Evolutionary conservation across 1,140 invertebrate genomes (phyloP), one percentile per base, ranked within the genome.

Genomic region (Drosophila parabipectinata): DNA sequence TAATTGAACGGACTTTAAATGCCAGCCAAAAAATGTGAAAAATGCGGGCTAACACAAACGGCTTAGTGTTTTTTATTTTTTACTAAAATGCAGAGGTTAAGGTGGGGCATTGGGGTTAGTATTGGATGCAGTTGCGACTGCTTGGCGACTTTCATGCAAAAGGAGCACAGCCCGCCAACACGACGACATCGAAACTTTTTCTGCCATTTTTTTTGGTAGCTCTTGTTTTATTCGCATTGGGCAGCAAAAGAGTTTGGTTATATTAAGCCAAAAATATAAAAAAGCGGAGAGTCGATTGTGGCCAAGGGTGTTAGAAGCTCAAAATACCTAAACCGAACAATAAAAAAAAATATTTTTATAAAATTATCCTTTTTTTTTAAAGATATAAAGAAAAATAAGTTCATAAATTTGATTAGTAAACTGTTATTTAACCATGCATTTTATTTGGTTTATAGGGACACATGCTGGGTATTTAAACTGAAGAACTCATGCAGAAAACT

Each of bases 61-160:
- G 52, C 63, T 69, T 69, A 69, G 44, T 15, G 55, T 62, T 18
- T 37, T 26, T 50, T 50, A 28, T 66, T 69, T 69, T 37, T 57
- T 52, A 64, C 30, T 4, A 39, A 30, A 9, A 48, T 39, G 18
- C 62, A 48, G 51, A 57, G 66, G 51, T n/a, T 67, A 48, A 37
- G 41, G 41, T 32, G 39, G 47, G 15, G 28, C 15, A 24, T 32
- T 24, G 12, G 47, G 50, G 37, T 50, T 45, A 30, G 53, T 10
- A 14, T 28, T n/a, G 39, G 56, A 54, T 73, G 69, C 39, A 62
- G 53, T 74, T 56, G 71, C 68, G 72, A 76, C 73, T 56, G 44
- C 37, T 57, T 58, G 74, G 73, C 64, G 73, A 77, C 72, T 77
- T 56, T 69, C 62, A 77, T 77, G 74, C 75, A 72, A 77, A 77